phyloP scores from a whole-genome alignment of 2,888 invertebrate genomes.

The Ichneumoninae sp. region DNA sequence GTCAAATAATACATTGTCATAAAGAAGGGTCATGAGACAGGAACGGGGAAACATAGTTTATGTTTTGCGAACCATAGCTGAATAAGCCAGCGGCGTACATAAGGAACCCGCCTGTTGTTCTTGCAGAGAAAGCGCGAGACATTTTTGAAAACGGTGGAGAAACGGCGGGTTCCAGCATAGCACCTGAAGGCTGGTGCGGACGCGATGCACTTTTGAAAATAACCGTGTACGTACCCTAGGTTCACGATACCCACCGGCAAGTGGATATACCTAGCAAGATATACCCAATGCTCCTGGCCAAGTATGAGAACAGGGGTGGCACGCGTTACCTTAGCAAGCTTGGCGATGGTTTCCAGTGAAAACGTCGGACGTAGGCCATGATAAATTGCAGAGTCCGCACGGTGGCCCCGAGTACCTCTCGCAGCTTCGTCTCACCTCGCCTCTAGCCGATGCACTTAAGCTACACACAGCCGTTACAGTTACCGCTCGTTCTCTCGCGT shows the following conservation, averaged over 20 bases:
- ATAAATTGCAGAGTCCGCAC: constrained; percentile 74
- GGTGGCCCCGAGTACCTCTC: constrained; percentile 33
- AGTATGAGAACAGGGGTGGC: constrained; percentile 24
- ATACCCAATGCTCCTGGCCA: constrained; percentile 26
- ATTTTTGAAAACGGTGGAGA: background rate
- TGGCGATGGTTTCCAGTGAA: constrained; percentile 65
- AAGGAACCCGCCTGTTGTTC: background rate
- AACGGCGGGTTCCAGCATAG: background rate
- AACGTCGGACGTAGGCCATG: constrained; percentile 70
- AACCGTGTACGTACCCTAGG: background rate
- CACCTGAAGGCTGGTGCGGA: background rate
- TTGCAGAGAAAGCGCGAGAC: background rate
- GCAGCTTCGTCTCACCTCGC: constrained; percentile 44
- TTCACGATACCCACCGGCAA: background rate
- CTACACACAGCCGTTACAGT: constrained; percentile 74
- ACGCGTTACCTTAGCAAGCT: constrained; percentile 41
- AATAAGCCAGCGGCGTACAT: background rate
- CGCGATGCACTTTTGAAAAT: constrained; percentile 33
- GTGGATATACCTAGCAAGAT: constrained; percentile 1
- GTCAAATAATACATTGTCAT: background rate
- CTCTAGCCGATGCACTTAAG: constrained; percentile 75
- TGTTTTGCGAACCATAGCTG: background rate
- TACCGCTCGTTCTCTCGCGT: constrained; percentile 68
- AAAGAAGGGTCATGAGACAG: background rate
- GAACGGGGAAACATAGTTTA: background rate